A percentile compares a stretch with the other conserved stretches of the same genome.
Conservation (phyloP, 23 tunicate genomes). For the Ascidia mentula region DNA sequence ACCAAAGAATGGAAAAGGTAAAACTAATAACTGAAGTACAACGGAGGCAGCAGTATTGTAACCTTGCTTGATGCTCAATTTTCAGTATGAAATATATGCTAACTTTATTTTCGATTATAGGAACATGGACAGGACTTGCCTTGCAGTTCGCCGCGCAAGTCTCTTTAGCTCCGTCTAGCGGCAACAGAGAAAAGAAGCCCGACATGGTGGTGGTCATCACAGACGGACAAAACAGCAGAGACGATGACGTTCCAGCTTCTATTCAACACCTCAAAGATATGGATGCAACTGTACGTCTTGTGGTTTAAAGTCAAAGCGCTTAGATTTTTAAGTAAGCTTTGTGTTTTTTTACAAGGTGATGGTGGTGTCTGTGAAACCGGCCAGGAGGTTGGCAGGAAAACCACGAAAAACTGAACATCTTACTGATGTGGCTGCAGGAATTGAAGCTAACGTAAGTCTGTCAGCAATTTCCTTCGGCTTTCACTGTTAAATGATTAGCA, state of each 20-base stretch:
- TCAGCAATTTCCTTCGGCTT: not conserved
- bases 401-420: not conserved
- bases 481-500: too few relatives aligned
- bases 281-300: slow-evolving; percentile 31
- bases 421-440: not conserved
- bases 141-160: slow-evolving; percentile 16
- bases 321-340: not conserved
- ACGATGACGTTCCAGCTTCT: slow-evolving; percentile 15
- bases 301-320: not conserved
- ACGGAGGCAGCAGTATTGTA: too few relatives aligned
- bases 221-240: slow-evolving; percentile 32
- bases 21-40: too few relatives aligned
- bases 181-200: slow-evolving; percentile 23
- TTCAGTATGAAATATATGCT: not conserved
- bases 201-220: slow-evolving; percentile 44
- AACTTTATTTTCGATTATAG: slow-evolving; percentile 1
- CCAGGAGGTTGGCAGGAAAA: not conserved
- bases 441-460: not conserved
- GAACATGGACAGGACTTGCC: slow-evolving; percentile 52
- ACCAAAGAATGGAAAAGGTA: slow-evolving; percentile 43
- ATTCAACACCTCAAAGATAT: slow-evolving; percentile 15
- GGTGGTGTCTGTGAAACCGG: not conserved
- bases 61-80: not conserved
- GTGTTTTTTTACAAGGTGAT: not conserved
- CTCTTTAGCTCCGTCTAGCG: slow-evolving; percentile 21